Conservation (phyloP, 2,888 invertebrate genomes). For the Tenthredo mesomela region DNA sequence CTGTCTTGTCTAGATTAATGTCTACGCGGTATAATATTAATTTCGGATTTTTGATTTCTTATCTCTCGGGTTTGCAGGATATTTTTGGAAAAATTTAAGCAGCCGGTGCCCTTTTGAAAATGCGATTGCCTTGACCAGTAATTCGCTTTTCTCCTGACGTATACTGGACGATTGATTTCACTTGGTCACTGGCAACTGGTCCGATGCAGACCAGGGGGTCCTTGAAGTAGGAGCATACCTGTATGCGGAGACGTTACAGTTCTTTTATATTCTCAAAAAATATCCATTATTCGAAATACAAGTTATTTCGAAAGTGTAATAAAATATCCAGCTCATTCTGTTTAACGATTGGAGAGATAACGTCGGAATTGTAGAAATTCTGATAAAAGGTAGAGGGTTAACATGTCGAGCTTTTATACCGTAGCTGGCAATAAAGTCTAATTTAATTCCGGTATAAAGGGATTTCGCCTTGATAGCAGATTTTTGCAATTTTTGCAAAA, state of each 20-base stretch:
- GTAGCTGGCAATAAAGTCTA: slow-evolving; percentile 15
- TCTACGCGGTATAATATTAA: slow-evolving; percentile 41
- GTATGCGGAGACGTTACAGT: slow-evolving; percentile 55
- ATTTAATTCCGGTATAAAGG: not conserved
- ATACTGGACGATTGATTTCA: slow-evolving; percentile 85
- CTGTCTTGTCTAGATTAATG: slow-evolving; percentile 23
- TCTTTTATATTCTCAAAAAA: not conserved
- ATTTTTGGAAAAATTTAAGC: slow-evolving; percentile 64
- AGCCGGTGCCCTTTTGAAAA: slow-evolving; percentile 72
- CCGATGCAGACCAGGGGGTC: slow-evolving; percentile 94
- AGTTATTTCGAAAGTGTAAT: not conserved
- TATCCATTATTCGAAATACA: not conserved
- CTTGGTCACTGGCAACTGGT: slow-evolving; percentile 89
- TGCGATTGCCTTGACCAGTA: slow-evolving; percentile 79
- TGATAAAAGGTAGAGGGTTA: not conserved
- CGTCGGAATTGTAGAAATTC: not conserved
- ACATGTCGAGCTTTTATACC: not conserved
- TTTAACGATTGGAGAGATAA: too few relatives aligned
- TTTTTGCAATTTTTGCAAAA: not conserved
- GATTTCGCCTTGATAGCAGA: not conserved
- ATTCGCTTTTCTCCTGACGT: slow-evolving; percentile 91
- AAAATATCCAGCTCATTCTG: not conserved
- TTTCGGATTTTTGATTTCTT: not conserved
- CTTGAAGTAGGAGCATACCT: slow-evolving; percentile 95
- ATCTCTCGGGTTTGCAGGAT: not conserved